These are phyloP conservation scores for Dendrolimus kikuchii DNA, from an alignment of 1,140 invertebrate genomes.

Conservation along the genomic window DNA sequence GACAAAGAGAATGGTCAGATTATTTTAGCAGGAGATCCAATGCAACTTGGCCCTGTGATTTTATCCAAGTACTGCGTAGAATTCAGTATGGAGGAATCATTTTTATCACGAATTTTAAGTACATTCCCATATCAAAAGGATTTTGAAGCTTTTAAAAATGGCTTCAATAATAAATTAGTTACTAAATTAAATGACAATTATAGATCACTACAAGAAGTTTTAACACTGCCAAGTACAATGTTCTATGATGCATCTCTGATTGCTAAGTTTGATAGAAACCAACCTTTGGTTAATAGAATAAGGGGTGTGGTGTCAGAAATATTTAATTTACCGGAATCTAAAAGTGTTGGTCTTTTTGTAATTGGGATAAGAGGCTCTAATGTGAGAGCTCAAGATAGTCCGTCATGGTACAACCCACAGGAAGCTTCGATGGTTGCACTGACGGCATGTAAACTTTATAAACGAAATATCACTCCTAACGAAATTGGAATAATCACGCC, in stretches of 20 bases:
- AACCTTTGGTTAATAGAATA: slow-evolving; percentile 41
- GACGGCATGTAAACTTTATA: slow-evolving; percentile 76
- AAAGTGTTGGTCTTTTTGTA: slow-evolving; percentile 83
- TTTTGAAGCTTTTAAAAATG: slow-evolving; percentile 51
- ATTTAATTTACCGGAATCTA: slow-evolving; percentile 40
- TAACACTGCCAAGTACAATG: slow-evolving; percentile 82
- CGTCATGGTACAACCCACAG: slow-evolving; percentile 92
- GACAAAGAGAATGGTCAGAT: slow-evolving; percentile 76
- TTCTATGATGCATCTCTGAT: slow-evolving; percentile 87
- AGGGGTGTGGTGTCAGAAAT: slow-evolving; percentile 54
- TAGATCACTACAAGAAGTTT: slow-evolving; percentile 84
- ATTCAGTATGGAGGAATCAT: slow-evolving; percentile 80
- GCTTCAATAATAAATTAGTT: slow-evolving; percentile 79
- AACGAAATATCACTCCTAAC: slow-evolving; percentile 74
- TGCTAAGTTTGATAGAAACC: slow-evolving; percentile 65
- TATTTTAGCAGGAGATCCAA: slow-evolving; percentile 91
- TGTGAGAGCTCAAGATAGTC: slow-evolving; percentile 80
- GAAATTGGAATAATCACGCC: slow-evolving; percentile 96
- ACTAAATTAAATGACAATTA: slow-evolving; percentile 85
- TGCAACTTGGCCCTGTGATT: slow-evolving; percentile 91
- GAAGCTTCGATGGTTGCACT: slow-evolving; percentile 83
- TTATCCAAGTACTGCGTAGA: slow-evolving; percentile 76
- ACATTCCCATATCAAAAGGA: slow-evolving; percentile 79
- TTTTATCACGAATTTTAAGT: slow-evolving; percentile 79
- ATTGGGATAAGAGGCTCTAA: slow-evolving; percentile 87